These are phyloP conservation scores for Drosophila parthenogenetica DNA, from an alignment of 2,888 invertebrate genomes.

Conservation along the genomic window DNA sequence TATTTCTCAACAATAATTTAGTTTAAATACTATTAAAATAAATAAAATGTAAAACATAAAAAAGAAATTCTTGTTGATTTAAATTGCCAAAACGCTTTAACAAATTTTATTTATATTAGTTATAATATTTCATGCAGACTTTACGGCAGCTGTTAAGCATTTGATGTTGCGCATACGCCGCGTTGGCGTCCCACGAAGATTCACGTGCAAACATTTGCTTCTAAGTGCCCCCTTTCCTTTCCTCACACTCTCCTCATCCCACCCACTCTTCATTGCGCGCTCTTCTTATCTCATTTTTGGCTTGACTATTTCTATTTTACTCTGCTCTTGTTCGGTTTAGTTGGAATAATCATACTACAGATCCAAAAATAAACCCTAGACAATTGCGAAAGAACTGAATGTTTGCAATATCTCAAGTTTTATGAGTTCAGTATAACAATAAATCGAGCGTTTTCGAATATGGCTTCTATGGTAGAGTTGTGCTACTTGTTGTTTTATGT, in stretches of 20 bases:
- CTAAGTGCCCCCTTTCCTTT: constrained; percentile 4
- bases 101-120: constrained; percentile 45
- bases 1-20: background rate
- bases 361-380: constrained; percentile 50
- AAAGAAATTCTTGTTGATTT: background rate
- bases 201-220: constrained; percentile 53
- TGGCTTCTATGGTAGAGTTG: background rate
- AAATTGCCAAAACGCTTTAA: constrained; percentile 5
- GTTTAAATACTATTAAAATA: background rate
- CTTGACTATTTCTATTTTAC: background rate
- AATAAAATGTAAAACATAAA: constrained; percentile 1
- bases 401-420: constrained; percentile 49
- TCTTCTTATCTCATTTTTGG: background rate
- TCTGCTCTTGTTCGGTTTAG: background rate
- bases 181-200: constrained; percentile 32
- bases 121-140: constrained; percentile 42
- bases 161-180: constrained; percentile 50
- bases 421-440: constrained; percentile 25
- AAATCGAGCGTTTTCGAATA: background rate
- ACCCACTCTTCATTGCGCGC: no score
- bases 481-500: constrained; percentile 15
- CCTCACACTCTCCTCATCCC: background rate
- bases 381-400: constrained; percentile 45
- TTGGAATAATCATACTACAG: constrained; percentile 16
- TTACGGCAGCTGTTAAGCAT: constrained; percentile 64